Base-by-base conservation (phyloP, 2,797 vertebrate genomes). In the Lepus townsendii region DNA sequence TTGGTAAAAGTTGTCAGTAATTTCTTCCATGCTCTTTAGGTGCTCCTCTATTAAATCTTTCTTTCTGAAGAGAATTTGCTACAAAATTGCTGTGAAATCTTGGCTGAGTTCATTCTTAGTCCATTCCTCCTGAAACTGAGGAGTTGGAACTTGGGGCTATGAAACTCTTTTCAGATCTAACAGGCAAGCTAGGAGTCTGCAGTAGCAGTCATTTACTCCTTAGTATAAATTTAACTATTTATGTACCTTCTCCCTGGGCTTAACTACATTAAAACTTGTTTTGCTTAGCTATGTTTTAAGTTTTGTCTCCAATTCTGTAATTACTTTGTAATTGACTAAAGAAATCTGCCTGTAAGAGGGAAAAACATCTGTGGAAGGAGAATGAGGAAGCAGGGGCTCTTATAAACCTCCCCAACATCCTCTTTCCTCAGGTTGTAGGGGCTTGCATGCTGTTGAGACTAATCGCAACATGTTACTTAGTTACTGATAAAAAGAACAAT, bases 381-480 rank as follows among this genome's bases (percentile, higher is more conserved):
- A 91, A 91, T 73, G 77, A 87, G 2, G 7, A 90, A 32, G 26
- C 92, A 92, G 19, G 35, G 54, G 20, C 54, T 89, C 83, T 66
- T 84, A 88, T 90, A 83, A 88, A 95, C 60, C 16, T 94, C 62
- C 32, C 54, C 78, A 89, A 79, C 22, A 93, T 83, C 47, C 42
- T 89, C 72, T 87, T 94, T 80, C 30, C 38, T 87, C 54, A n/a
- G 17, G 68, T 19, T 78, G 3, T 68, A 83, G 24, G 7, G 47
- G 10, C 47, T 12, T n/a, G 54, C 4, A 76, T 85, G 93, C 30
- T 88, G 22, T 60, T 90, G 80, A 95, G 32, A 79, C 60, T 93
- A 92, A 96, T 95, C 52, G 22, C 54, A 93, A 92, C 19, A 68
- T 57, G 71, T 78, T 93, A 77, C 68, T 87, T 89, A 88, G 77